These are phyloP conservation scores for Fopius arisanus DNA, from an alignment of 1,140 invertebrate genomes.

Conservation along the genomic window DNA sequence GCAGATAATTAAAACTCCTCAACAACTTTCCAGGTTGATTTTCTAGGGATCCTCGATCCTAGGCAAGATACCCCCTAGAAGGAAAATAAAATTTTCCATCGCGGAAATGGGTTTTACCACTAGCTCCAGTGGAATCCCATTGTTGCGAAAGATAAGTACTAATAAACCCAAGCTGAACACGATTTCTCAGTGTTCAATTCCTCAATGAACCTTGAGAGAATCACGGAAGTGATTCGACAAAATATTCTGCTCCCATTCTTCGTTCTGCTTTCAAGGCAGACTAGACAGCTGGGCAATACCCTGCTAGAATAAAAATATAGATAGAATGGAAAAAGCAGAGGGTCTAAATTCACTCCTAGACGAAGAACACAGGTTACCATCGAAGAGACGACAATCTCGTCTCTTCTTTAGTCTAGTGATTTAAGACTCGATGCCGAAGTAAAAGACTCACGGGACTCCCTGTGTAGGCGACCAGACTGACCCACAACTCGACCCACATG, in stretches of 20 bases:
- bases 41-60: no score
- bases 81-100: no score
- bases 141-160: not conserved
- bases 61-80: no score
- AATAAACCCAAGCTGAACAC: not conserved
- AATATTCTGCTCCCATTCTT: constrained; percentile 3
- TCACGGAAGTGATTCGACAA: not conserved
- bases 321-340: not conserved
- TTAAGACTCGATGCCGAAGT: not conserved
- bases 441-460: not conserved
- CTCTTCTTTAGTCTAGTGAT: not conserved
- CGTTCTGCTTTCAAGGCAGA: not conserved
- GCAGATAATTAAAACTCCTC: no score
- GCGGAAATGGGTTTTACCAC: no score
- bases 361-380: not conserved
- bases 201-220: not conserved
- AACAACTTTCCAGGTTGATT: no score
- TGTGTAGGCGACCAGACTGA: constrained; percentile 38
- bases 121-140: no score
- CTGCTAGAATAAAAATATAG: not conserved
- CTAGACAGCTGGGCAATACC: not conserved
- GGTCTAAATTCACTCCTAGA: not conserved
- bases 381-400: not conserved
- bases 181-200: not conserved
- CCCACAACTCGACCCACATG: constrained; percentile 40